Percentiles rank a stretch among this genome's conserved stretches.
Evolutionary conservation across 2,113 vertebrate genomes (phyloP).

Genomic region (Tetrax tetrax): DNA sequence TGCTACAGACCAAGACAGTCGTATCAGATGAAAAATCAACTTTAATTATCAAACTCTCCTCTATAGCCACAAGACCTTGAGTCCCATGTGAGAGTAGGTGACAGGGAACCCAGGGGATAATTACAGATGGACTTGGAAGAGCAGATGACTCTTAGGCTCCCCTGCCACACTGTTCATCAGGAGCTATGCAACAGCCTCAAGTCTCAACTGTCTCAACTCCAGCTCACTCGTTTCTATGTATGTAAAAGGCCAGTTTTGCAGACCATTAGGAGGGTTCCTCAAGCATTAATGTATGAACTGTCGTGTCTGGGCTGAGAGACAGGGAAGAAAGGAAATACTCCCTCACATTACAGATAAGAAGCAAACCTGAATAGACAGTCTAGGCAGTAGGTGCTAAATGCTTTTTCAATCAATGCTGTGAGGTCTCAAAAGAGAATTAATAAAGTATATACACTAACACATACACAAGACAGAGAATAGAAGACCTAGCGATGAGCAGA

Average conservation of each 20-base stretch:
- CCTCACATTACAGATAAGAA: background rate
- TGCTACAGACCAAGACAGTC: background rate
- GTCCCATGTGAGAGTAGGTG: background rate
- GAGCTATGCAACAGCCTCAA: background rate
- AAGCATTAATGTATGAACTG: background rate
- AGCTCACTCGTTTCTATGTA: background rate
- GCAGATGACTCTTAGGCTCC: background rate
- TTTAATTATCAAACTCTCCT: background rate
- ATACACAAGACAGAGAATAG: background rate
- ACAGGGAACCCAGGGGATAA: background rate
- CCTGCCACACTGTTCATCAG: background rate
- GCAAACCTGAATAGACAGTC: background rate
- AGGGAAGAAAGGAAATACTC: background rate
- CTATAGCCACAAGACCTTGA: background rate
- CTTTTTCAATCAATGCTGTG: background rate
- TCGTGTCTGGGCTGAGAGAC: background rate
- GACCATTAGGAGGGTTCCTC: background rate
- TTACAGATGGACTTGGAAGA: background rate
- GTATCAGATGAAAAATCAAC: background rate
- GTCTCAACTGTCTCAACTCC: background rate
- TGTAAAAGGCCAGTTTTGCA: background rate
- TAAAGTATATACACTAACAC: background rate
- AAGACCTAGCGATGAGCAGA: background rate
- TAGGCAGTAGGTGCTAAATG: background rate
- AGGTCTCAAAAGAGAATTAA: background rate